Percentiles rank a stretch among this genome's conserved stretches.
phyloP scores from a whole-genome alignment of 2,797 vertebrate genomes.

The Pangasius larnaudii region DNA sequence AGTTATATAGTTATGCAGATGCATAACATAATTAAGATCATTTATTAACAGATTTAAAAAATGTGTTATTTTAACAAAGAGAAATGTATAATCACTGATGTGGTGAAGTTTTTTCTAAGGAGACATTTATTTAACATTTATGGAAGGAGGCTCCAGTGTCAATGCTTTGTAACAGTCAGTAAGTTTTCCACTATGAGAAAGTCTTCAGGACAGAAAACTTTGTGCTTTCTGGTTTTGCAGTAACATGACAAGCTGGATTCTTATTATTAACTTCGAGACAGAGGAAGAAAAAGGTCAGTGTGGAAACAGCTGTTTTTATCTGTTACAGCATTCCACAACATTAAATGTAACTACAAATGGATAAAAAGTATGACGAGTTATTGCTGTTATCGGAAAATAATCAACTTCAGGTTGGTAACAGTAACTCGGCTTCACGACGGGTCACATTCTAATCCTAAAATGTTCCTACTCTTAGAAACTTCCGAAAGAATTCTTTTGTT shows the following conservation, averaged over 20 bases:
- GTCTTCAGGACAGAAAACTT: not conserved
- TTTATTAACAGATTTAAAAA: not conserved
- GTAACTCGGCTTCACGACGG: no score
- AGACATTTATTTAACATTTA: no score
- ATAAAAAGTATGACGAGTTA: no score
- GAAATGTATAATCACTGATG: no score
- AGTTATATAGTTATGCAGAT: not conserved
- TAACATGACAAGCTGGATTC: not conserved
- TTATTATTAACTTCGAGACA: not conserved
- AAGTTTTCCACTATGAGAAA: not conserved
- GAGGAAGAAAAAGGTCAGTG: not conserved
- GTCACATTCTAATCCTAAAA: not conserved
- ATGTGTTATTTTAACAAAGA: no score
- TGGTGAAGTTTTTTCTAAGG: no score
- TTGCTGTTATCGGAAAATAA: no score
- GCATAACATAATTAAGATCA: not conserved
- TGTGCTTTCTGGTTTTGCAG: not conserved
- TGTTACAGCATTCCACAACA: no score
- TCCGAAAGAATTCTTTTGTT: not conserved
- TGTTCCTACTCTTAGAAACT: not conserved
- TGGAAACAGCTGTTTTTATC: not conserved
- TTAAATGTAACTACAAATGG: no score
- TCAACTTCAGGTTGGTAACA: no score
- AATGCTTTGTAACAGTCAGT: not conserved
- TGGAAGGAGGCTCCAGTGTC: no score